These are phyloP conservation scores for Helostoma temminkii DNA, from an alignment of 2,797 vertebrate genomes.

Conservation along the genomic window DNA sequence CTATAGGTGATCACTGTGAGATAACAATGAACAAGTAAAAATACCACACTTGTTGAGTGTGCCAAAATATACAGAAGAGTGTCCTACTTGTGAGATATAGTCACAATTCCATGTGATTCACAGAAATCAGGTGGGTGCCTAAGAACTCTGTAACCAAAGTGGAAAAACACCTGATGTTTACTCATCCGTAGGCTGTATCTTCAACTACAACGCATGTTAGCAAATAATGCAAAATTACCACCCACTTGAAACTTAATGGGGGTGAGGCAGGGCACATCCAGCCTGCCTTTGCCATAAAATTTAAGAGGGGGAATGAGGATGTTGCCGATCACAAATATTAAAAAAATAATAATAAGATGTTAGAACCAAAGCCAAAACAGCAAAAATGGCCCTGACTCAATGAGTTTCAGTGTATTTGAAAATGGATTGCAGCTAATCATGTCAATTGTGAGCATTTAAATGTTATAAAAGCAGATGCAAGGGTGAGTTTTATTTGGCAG, in stretches of 20 bases:
- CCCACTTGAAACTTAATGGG: background rate
- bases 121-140: constrained; percentile 7
- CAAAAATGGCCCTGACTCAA: constrained; percentile 46
- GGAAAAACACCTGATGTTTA: constrained; percentile 18
- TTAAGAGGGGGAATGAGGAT: constrained; percentile 16
- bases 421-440: constrained; percentile 46
- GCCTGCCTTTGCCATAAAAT: constrained; percentile 25
- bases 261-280: background rate
- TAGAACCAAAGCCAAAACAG: constrained; percentile 36
- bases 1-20: too few relatives aligned
- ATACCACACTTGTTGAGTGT: background rate
- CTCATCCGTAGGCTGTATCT: background rate
- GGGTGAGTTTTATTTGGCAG: constrained; percentile 21
- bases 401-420: constrained; percentile 46
- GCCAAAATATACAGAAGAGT: background rate
- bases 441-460: constrained; percentile 15
- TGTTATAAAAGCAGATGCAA: constrained; percentile 26
- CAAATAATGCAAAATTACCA: constrained; percentile 19
- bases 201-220: background rate
- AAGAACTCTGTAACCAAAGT: background rate
- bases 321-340: constrained; percentile 3
- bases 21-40: background rate
- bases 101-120: constrained; percentile 1
- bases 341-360: constrained; percentile 36
- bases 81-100: constrained; percentile 12